phyloP scores from a whole-genome alignment of 1,140 invertebrate species.

The Drosophila kanapiae region DNA sequence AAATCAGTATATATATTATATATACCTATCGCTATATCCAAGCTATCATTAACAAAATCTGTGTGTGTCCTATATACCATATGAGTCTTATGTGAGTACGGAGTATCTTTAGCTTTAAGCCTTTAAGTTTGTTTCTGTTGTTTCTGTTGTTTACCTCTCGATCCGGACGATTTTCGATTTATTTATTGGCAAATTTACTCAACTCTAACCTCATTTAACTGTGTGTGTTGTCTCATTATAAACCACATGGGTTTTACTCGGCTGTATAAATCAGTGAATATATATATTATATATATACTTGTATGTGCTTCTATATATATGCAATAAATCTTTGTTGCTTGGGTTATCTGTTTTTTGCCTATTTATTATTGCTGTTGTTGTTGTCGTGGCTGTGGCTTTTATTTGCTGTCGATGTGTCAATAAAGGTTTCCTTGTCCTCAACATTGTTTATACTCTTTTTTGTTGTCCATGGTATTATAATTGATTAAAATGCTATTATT shows the following conservation, averaged over 20 bases:
- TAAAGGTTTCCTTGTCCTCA: constrained; percentile 51
- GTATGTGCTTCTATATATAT: constrained; percentile 35
- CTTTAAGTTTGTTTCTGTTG: constrained; percentile 19
- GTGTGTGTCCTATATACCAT: constrained; percentile 51
- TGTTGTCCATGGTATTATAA: constrained; percentile 17
- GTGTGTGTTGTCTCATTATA: constrained; percentile 48
- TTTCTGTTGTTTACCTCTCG: constrained; percentile 4
- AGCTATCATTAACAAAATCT: constrained; percentile 43
- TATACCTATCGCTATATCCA: constrained; percentile 19
- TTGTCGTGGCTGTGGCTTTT: constrained; percentile 40
- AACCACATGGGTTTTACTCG: constrained; percentile 47
- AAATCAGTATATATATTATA: constrained; percentile 1
- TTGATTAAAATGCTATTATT: constrained; percentile 45
- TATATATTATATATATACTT: constrained; percentile 7
- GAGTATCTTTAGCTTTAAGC: constrained; percentile 43
- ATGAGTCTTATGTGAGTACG: constrained; percentile 63
- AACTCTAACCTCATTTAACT: constrained; percentile 54
- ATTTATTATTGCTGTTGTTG: constrained; percentile 23
- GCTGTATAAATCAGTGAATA: constrained; percentile 54
- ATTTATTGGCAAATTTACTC: constrained; percentile 23
- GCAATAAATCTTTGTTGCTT: constrained; percentile 51
- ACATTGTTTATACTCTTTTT: constrained; percentile 36
- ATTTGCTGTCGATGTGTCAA: constrained; percentile 52
- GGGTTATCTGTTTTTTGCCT: constrained; percentile 35
- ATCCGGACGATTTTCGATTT: neutral